Evolutionary conservation across 2,797 vertebrate species (phyloP), one percentile per base, ranked within the genome.

Genomic region (Emys orbicularis): DNA sequence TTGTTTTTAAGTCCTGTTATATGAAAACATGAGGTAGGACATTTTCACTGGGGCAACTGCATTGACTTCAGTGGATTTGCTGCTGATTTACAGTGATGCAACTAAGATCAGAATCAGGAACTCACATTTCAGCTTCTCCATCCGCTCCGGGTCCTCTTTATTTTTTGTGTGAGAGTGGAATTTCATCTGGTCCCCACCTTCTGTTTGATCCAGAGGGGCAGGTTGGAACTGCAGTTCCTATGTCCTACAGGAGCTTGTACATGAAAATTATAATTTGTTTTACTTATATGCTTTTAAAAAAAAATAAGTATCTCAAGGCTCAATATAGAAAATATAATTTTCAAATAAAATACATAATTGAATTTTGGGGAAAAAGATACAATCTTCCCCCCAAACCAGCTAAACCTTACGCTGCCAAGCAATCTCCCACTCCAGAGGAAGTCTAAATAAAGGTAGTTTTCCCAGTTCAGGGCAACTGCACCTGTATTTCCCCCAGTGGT

Each of bases 281-380:
- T 87, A 94, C 56, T 94, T 89, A 86, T 90, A 91, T 95, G 83
- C 83, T 34, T 57, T 90, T 89, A 29, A 77, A 86, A 81, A 84
- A 84, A 44, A 76, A 90, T 0, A 53, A 89, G 49, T 41, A 31
- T 49, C 57, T 79, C 84, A 65, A 49, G 56, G 80, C 74, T 86
- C 79, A 59, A 49, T 29, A 77, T 50, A 83, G 61, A 77, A 52
- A 91, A 85, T 8, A 44, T 27, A 29, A 53, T 74, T 57, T 3
- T 72, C n/a, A 72, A 87, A 91, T 94, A 95, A 91, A 41, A 83
- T 2, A 2, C 56, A 92, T 13, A 53, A 79, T 21, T 37, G 41
- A 89, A 81, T 47, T 91, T 61, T 90, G 91, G 72, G 53, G 90
- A 74, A 85, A 11, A n/a, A 77, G 2, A 19, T 15, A 61, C 19